Base-by-base conservation (phyloP, 2,888 invertebrate genomes). In the Acanthosepion esculentum region DNA sequence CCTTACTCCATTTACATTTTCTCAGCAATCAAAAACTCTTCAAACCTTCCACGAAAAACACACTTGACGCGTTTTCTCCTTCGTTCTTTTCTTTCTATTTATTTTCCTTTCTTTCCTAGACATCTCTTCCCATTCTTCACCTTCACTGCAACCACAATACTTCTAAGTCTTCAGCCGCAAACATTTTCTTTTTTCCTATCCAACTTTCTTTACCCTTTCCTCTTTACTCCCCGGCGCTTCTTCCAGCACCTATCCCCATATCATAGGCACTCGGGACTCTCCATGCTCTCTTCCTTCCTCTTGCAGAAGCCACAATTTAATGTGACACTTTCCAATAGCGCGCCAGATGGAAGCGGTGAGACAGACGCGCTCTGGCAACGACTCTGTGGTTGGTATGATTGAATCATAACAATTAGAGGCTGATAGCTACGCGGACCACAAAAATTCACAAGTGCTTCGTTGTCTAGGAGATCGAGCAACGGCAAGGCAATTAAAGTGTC, bases 241-340 rank as follows among this genome's bases (percentile, higher is more conserved):
- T n/a, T 78, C n/a, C n/a, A 12, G n/a, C 78, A 0, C 33, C n/a
- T 78, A 15, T 78, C 78, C 78, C 78, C 33, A 12, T 12, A 10
- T 78, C n/a, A 15, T 0, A n/a, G 12, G n/a, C n/a, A 4, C 78
- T 78, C n/a, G 4, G 20, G 18, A 23, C 59, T 59, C 59, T 23
- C 59, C 59, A 50, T 59, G 59, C 5, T 59, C 33, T n/a, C 78
- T 78, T 78, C 78, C n/a, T 78, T 78, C 78, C 78, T 78, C n/a
- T n/a, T 78, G 78, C 78, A n/a, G 78, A 78, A 78, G 78, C 78
- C 78, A 78, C 78, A 78, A n/a, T 78, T 78, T 78, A 78, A 78
- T 33, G n/a, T 78, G 78, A 78, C 78, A 78, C 33, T 78, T 78
- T 78, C 78, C n/a, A 78, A 78, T 78, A 78, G 15, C 78, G 78